A percentile compares a stretch with the other conserved stretches of the same genome.
These are phyloP conservation scores for Notodromas monacha DNA, from an alignment of 2,888 invertebrate species.

Conservation along the genomic window DNA sequence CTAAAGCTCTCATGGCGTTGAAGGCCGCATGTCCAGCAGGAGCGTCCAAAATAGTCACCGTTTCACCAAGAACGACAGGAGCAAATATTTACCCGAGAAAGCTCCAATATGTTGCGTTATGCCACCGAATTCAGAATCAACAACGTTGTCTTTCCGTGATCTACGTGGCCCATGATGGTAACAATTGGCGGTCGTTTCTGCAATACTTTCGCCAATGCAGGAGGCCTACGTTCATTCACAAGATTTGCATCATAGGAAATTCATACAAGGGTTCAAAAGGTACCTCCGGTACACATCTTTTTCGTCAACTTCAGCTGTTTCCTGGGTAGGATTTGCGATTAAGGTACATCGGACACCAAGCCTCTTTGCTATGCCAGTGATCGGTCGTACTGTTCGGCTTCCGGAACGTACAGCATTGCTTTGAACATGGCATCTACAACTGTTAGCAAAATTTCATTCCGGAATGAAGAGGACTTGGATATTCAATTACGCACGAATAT, in stretches of 20 bases:
- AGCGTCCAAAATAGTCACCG: slow-evolving; percentile 80
- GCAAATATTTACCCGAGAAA: slow-evolving; percentile 52
- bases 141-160: slow-evolving; percentile 94
- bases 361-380: slow-evolving; percentile 31
- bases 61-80: too few relatives aligned
- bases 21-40: slow-evolving; percentile 99
- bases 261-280: too few relatives aligned
- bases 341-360: slow-evolving; percentile 28
- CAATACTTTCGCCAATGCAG: slow-evolving; percentile 28
- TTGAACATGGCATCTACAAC: slow-evolving; percentile 30
- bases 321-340: slow-evolving; percentile 23
- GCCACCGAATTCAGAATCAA: slow-evolving; percentile 75
- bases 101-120: slow-evolving; percentile 98
- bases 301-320: too few relatives aligned
- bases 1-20: slow-evolving; percentile 61
- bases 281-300: too few relatives aligned
- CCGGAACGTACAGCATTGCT: slow-evolving; percentile 29
- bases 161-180: slow-evolving; percentile 97
- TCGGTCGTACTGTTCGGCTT: slow-evolving; percentile 25
- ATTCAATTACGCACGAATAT: slow-evolving; percentile 21
- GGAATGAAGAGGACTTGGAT: neutral
- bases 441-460: too few relatives aligned
- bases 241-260: slow-evolving; percentile 12
- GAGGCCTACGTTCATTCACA: slow-evolving; percentile 20
- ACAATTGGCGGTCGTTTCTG: slow-evolving; percentile 60